Evolutionary conservation across 2,888 invertebrate genomes (phyloP).

Genomic region (Danaus chrysippus): DNA sequence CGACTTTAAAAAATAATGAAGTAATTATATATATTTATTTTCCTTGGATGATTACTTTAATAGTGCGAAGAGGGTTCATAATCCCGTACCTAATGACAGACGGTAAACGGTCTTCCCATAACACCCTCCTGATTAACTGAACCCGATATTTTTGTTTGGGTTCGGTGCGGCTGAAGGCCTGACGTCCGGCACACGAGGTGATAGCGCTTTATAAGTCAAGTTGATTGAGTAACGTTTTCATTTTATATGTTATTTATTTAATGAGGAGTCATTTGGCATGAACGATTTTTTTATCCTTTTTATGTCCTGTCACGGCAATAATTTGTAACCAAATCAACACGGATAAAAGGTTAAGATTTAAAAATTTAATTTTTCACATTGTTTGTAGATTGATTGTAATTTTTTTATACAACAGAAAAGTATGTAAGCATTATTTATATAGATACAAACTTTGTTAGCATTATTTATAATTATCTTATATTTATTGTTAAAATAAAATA

Average conservation of each 20-base stretch:
- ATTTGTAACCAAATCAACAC: too few relatives aligned
- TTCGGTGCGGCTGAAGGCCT: constrained; percentile 37
- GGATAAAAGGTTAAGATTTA: too few relatives aligned
- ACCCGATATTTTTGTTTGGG: constrained; percentile 53
- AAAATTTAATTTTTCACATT: too few relatives aligned
- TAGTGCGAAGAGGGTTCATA: constrained; percentile 9
- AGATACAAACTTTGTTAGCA: too few relatives aligned
- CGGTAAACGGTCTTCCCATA: too few relatives aligned
- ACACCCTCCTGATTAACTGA: constrained; percentile 43
- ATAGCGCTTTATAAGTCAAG: constrained; percentile 39
- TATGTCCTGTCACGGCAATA: not conserved
- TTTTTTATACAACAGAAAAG: too few relatives aligned
- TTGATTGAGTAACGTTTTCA: constrained; percentile 24
- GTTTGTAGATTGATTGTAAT: too few relatives aligned
- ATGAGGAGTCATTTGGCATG: not conserved
- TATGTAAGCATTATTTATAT: too few relatives aligned
- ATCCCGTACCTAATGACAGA: constrained; percentile 12
- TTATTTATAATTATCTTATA: too few relatives aligned
- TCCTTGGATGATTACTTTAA: not conserved
- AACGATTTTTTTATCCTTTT: not conserved
- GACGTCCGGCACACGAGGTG: constrained; percentile 32
- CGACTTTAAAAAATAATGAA: not conserved
- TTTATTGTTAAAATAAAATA: too few relatives aligned
- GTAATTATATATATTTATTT: not conserved
- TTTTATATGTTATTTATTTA: constrained; percentile 9